Evolutionary conservation across 2,113 vertebrate species (phyloP), one percentile per base, ranked within the genome.

Genomic region (Recurvirostra avosetta): DNA sequence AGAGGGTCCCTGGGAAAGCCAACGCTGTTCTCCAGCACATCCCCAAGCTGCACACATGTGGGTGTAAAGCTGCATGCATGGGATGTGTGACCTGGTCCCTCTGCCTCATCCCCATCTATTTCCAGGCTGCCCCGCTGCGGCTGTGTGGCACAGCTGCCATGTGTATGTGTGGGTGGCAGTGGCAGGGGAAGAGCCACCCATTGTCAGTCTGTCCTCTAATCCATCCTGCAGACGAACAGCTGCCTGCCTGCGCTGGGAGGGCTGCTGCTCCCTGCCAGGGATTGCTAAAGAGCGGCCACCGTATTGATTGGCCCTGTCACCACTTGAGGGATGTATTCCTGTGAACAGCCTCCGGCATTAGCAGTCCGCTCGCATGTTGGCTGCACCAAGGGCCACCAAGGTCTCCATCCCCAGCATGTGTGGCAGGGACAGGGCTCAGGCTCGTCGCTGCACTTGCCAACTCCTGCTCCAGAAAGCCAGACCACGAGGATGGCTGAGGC

Each of bases 11-110:
- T 43, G 38, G 25, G 62, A 16, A n/a, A 43, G 22, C 19, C 49
- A 50, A 25, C 6, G 6, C 49, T 50, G 22, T 50, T 22, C 49
- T 50, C 36, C 30, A 9, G 8, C 65, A 38, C 16, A 7, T 4
- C 27, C 25, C 41, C 2, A 3, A 27, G 38, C 17, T 4, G 0
- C 52, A 17, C 13, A 3, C 0, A 0, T 7, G 22, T 23, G 45
- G 26, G 43, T 32, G n/a, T 19, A 32, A 16, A 65, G 40, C 52
- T 53, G 25, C 2, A 0, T 5, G 17, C 23, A 8, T 0, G 3
- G 45, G 45, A 5, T 2, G 34, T 26, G 40, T 16, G 38, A 62
- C 34, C 40, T 21, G 59, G 17, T 36, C 41, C 52, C 55, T 49
- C 29, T 20, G 9, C 23, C 36, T 45, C 18, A 5, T 40, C 25